Conservation (phyloP, 2,888 invertebrate genomes). For the Eumacrocentrus americanus region DNA sequence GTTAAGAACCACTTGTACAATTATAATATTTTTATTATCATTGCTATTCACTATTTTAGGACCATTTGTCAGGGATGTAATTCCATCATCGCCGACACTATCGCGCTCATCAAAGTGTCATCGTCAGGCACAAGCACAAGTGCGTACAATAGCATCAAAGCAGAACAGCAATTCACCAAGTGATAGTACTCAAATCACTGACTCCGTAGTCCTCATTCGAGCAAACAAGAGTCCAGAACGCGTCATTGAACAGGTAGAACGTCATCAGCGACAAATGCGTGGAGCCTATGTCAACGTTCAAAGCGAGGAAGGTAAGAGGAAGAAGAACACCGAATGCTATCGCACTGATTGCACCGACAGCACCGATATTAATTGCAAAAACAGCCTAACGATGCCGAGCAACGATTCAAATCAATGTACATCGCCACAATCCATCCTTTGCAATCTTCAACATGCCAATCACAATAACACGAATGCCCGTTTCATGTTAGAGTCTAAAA, state of each 20-base stretch:
- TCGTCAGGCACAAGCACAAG: slow-evolving; percentile 61
- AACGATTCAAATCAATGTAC: slow-evolving; percentile 1
- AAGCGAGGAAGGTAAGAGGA: slow-evolving; percentile 75
- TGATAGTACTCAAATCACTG: no score
- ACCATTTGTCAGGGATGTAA: slow-evolving; percentile 75
- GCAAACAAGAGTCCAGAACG: slow-evolving; percentile 62
- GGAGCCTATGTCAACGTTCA: slow-evolving; percentile 78
- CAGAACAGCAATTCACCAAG: no score
- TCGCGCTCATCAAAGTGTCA: slow-evolving; percentile 62
- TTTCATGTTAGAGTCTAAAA: slow-evolving; percentile 39
- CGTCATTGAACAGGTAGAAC: slow-evolving; percentile 62
- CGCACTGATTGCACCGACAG: slow-evolving; percentile 51
- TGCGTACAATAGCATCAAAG: slow-evolving; percentile 30
- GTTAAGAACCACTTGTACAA: neutral
- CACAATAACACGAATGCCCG: neutral
- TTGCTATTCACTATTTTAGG: slow-evolving; percentile 43
- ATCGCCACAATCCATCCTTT: neutral
- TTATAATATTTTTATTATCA: neutral
- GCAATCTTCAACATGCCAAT: neutral
- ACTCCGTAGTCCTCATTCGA: slow-evolving; percentile 69
- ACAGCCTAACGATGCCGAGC: slow-evolving; percentile 3
- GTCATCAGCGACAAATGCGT: slow-evolving; percentile 60
- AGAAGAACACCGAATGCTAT: slow-evolving; percentile 40
- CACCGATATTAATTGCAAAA: slow-evolving; percentile 42
- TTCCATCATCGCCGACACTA: slow-evolving; percentile 59